A percentile compares a stretch with the other conserved stretches of the same genome.
Conservation (phyloP, 2,888 invertebrate species). For the Poecilobothrus nobilitatus region DNA sequence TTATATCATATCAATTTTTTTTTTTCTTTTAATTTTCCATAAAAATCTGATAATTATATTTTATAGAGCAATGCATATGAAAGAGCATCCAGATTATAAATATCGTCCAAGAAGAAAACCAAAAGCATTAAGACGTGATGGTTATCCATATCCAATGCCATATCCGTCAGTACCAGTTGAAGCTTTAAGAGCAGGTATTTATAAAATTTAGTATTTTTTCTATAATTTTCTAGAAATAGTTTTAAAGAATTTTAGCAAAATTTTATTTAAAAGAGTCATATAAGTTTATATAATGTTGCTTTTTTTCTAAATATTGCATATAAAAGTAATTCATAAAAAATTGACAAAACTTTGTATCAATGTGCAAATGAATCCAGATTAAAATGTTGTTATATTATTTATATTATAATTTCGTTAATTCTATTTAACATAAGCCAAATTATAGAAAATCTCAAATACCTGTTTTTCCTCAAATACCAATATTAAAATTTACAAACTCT, state of each 20-base stretch:
- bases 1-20: background rate
- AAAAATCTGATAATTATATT: conserved; percentile 16
- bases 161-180: conserved; percentile 88
- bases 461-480: too few relatives aligned
- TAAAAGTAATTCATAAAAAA: too few relatives aligned
- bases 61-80: conserved; percentile 81
- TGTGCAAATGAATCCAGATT: too few relatives aligned
- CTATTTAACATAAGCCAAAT: too few relatives aligned
- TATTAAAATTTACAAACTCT: too few relatives aligned
- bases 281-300: too few relatives aligned
- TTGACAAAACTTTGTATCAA: too few relatives aligned
- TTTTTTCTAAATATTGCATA: too few relatives aligned
- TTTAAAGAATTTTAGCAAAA: too few relatives aligned
- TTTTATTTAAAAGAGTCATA: background rate
- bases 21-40: background rate
- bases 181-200: conserved; percentile 74
- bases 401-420: too few relatives aligned
- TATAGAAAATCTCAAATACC: too few relatives aligned
- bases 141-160: conserved; percentile 86
- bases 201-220: conserved; percentile 5
- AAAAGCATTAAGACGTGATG: conserved; percentile 79
- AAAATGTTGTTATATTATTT: too few relatives aligned
- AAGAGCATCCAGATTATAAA: conserved; percentile 91
- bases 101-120: conserved; percentile 85
- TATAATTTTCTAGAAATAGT: background rate